phyloP scores from a whole-genome alignment of 23 tunicate genomes.

The Trididemnum clinides region DNA sequence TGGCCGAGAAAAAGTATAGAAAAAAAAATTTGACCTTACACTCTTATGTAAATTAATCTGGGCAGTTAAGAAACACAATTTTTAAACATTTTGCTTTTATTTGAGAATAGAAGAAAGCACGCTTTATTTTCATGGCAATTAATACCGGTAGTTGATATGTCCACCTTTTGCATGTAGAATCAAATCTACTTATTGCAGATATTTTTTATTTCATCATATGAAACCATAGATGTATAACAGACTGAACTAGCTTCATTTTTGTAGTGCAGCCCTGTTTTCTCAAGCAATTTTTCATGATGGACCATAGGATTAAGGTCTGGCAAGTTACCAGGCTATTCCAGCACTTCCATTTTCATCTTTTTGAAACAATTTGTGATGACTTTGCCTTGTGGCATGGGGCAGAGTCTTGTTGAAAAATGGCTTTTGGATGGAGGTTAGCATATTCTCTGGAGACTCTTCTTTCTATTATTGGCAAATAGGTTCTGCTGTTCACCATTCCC shows the following conservation, averaged over 20 bases:
- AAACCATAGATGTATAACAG: conserved; percentile 2
- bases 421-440: conserved; percentile 9
- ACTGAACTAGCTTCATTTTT: conserved; percentile 10
- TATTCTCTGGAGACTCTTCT: neutral
- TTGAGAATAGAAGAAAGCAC: neutral
- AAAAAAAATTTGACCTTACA: no score
- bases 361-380: neutral
- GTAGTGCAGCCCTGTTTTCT: conserved; percentile 14
- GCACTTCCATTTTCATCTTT: conserved; percentile 13
- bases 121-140: conserved; percentile 9
- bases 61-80: neutral
- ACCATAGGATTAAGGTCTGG: conserved; percentile 30
- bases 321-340: conserved; percentile 14
- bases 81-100: conserved; percentile 7
- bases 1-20: no score
- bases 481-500: conserved; percentile 18
- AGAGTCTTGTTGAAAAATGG: conserved; percentile 6
- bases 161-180: conserved; percentile 1
- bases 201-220: neutral
- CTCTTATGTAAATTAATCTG: no score
- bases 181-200: neutral
- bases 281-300: conserved; percentile 30
- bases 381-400: conserved; percentile 30
- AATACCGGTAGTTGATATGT: conserved; percentile 4
- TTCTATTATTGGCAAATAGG: conserved; percentile 20